Base-by-base conservation (phyloP, 2,797 vertebrate genomes). In the Danionella dracula region DNA sequence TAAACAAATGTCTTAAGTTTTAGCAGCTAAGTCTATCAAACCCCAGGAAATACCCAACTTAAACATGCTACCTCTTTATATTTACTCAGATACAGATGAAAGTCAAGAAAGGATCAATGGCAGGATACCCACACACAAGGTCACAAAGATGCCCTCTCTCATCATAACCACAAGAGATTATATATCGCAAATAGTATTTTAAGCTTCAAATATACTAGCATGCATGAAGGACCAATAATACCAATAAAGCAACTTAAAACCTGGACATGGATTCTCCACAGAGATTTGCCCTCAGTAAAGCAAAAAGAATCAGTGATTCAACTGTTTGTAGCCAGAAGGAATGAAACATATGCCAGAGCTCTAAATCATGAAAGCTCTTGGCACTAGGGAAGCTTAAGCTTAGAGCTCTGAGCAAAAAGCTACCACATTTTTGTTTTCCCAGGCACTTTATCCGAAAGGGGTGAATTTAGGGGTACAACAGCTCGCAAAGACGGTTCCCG, bases 321-420 rank as follows among this genome's bases (percentile, higher is more conserved):
- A 79, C 86, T 81, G 85, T 87, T 86, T 86, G 78, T 80, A 87
- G 88, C 88, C 87, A 89, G 83, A 85, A 90, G 87, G 86, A 85
- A 86, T 78, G 82, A 85, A 83, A 87, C 83, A 84, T 85, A 82
- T 79, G 81, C 84, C 84, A 79, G 76, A 79, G 83, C 88, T 86
- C 84, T 84, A 88, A 88, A 86, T 85, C 86, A 89, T 90, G 84
- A 89, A 91, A 90, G 88, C 78, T 75, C 81, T 83, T 84, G 83
- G 85, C 86, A 86, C 86, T 81, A 77, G 82, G 86, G 85, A 89
- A 56, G 71, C 73, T 77, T 78, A 89, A 82, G 83, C 83, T 82
- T 62, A 80, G 83, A 80, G 85, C 85, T 85, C 76, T 79, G 81
- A 88, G 85, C 87, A 81, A 85, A 79, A 87, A 85, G 87, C 86